Evolutionary conservation across 2,113 vertebrate genomes (phyloP).

Genomic region (Cyprinodon variegatus): DNA sequence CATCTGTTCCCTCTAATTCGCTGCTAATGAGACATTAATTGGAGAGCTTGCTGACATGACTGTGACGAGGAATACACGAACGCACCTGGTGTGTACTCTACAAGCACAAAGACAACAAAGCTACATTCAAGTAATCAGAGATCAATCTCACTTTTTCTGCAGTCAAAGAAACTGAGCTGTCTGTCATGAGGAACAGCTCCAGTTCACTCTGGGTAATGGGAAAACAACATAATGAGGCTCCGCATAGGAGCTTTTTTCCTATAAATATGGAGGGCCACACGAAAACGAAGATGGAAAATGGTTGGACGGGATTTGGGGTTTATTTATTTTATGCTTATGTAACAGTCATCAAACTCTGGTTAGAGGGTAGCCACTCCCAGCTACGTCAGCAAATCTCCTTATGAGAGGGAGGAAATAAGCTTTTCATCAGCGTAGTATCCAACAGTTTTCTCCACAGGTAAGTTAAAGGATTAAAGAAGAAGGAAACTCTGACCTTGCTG

Average conservation of each 20-base stretch:
- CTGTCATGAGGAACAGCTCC: constrained; percentile 48
- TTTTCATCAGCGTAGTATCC: constrained; percentile 26
- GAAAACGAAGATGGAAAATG: constrained; percentile 58
- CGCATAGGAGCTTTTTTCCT: constrained; percentile 54
- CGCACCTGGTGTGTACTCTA: constrained; percentile 16
- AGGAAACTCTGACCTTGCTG: constrained; percentile 33
- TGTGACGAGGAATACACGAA: constrained; percentile 45
- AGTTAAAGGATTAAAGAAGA: constrained; percentile 29
- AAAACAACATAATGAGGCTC: constrained; percentile 61
- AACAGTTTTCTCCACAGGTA: constrained; percentile 12
- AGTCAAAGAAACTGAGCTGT: constrained; percentile 51
- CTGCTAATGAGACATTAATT: constrained; percentile 70
- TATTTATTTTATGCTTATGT: constrained; percentile 68
- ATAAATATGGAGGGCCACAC: constrained; percentile 58
- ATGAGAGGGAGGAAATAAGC: constrained; percentile 14
- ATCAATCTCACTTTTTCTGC: constrained; percentile 43
- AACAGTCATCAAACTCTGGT: constrained; percentile 46
- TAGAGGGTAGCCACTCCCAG: constrained; percentile 36
- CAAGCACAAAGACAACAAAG: constrained; percentile 39
- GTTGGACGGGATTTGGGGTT: constrained; percentile 64
- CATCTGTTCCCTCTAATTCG: constrained; percentile 54
- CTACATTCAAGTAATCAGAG: constrained; percentile 43
- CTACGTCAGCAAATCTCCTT: constrained; percentile 53
- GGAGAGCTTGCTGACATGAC: constrained; percentile 64
- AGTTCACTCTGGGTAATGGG: constrained; percentile 49